Base-by-base conservation (phyloP, 2,888 invertebrate genomes). In the Marasmarcha lunaedactyla region DNA sequence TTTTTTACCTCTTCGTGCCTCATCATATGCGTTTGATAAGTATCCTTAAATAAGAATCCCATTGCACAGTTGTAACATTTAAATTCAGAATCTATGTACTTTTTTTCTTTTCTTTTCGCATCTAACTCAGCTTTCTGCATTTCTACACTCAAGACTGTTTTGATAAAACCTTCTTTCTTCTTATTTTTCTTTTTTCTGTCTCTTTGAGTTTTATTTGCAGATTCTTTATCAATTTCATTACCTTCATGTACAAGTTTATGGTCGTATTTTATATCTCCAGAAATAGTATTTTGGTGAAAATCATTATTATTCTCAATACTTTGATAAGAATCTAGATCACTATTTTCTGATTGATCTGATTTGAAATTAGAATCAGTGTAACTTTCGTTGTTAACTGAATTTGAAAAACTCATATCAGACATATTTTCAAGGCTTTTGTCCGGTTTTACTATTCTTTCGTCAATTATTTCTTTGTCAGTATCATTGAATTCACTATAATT, bases 1-100 rank as follows among this genome's bases (percentile, higher is more conserved):
- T n/a, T n/a, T 25, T 48, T 43, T 48, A 81, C 81, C 66, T 83
- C 83, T 54, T 83, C 83, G 54, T 83, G 83, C 2, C 83, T 53
- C 74, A 83, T 78, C 81, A 81, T 83, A 47, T 83, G 83, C 0
- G 74, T 56, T 35, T 81, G 81, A 46, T 79, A 76, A 0, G 78
- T 69, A 42, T 81, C 81, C 27, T 81, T 81, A 7, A 78, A 79
- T 1, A 79, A 39, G 33, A 81, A 83, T 0, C 68, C 67, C 2
- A 71, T 33, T 0, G 71, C 79, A 48, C 83, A 83, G 20, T 66
- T 71, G 1, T 63, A 67, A 27, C 83, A 83, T 42, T 83, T 83
- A 33, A 69, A 81, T 26, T 71, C 69, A 0, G 79, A 65, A 42
- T 73, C 70, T 14, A 64, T 5, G 41, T 81, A 81, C 45, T 77